Evolutionary conservation across 1,140 invertebrate species (phyloP).

Genomic region (Dendrolimus kikuchii): DNA sequence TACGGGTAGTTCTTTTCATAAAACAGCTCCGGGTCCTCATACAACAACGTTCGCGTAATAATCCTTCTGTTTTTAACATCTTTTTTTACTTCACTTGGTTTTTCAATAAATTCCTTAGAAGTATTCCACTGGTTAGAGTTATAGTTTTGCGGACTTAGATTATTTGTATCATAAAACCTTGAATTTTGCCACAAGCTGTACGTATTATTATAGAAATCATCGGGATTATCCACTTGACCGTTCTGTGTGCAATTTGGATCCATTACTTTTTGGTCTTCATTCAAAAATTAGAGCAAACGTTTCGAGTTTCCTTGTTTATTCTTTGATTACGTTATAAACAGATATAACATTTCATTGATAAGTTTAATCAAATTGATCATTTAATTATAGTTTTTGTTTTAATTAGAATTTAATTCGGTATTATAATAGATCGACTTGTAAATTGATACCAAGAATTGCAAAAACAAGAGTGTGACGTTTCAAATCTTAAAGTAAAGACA

Average conservation of each 20-base stretch:
- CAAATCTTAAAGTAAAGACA: too few species aligned
- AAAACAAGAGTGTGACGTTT: too few species aligned
- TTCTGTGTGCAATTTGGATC: constrained; percentile 2
- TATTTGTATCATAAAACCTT: constrained; percentile 14
- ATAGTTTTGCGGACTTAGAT: constrained; percentile 11
- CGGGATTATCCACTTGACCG: constrained; percentile 1
- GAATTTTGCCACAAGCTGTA: constrained; percentile 17
- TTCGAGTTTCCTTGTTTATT: too few species aligned
- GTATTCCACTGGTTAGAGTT: neutral
- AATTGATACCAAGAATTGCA: too few species aligned
- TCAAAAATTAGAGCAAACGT: neutral
- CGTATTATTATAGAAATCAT: constrained; percentile 9
- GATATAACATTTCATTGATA: too few species aligned
- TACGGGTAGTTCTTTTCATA: neutral
- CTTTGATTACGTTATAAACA: too few species aligned
- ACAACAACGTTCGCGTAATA: constrained; percentile 9
- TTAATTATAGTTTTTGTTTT: too few species aligned
- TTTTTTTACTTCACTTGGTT: neutral
- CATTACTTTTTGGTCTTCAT: neutral
- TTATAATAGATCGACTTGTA: too few species aligned
- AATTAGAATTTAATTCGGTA: too few species aligned
- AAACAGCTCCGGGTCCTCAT: constrained; percentile 16
- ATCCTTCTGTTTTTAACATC: constrained; percentile 8
- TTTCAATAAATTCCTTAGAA: neutral
- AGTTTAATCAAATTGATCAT: too few species aligned